A percentile compares a stretch with the other conserved stretches of the same genome.
Evolutionary conservation across 2,113 vertebrate genomes (phyloP).

Genomic region (Numida meleagris): DNA sequence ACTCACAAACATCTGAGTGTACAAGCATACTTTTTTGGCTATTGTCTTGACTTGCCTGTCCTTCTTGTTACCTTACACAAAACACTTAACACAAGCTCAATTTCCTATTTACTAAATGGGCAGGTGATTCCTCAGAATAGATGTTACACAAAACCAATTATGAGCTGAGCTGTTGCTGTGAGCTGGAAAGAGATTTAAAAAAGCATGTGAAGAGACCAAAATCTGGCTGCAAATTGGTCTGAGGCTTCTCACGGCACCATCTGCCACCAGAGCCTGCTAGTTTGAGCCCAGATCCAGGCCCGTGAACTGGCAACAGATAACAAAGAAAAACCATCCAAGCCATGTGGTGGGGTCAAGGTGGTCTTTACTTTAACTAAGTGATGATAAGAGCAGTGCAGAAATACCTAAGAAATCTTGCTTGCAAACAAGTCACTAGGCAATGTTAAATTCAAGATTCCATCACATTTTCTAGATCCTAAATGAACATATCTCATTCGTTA

Average conservation of each 20-base stretch:
- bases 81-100: fast-evolving
- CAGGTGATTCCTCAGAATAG: neutral
- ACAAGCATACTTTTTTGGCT: neutral
- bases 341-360: fast-evolving
- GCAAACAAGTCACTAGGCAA: neutral
- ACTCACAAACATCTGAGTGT: fast-evolving
- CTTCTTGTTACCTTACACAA: neutral
- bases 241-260: neutral
- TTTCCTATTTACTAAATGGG: neutral
- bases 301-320: neutral
- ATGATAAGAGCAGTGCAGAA: neutral
- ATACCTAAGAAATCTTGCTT: neutral
- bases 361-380: neutral
- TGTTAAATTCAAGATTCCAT: neutral
- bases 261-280: fast-evolving
- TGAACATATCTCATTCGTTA: fast-evolving
- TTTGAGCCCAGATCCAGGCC: neutral
- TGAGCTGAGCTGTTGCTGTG: fast-evolving
- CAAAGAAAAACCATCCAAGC: neutral
- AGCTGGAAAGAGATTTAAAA: neutral
- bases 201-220: neutral
- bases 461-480: neutral
- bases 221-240: neutral
- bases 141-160: neutral
- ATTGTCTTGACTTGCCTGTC: neutral